phyloP scores from a whole-genome alignment of 2,113 vertebrate genomes.

The Panthera leo region DNA sequence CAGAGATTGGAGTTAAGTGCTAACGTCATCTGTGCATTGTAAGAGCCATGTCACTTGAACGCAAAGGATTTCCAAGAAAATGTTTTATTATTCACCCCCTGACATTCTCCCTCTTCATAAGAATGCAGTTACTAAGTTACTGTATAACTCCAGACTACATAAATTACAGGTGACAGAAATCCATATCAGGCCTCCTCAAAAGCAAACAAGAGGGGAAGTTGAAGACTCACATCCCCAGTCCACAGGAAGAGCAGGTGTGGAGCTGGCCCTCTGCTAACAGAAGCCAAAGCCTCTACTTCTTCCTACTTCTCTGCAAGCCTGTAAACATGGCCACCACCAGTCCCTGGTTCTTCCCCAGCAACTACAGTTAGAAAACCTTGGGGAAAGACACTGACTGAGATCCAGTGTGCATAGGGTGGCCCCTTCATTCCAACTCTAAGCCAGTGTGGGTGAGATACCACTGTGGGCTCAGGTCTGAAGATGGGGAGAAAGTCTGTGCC shows the following conservation, averaged over 20 bases:
- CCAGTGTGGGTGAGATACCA: neutral
- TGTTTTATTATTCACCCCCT: neutral
- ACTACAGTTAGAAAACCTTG: neutral
- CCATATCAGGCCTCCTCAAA: neutral
- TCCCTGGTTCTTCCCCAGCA: neutral
- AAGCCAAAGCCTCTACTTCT: neutral
- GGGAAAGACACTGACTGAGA: neutral
- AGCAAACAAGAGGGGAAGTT: neutral
- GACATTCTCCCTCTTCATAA: neutral
- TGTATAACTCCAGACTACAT: neutral
- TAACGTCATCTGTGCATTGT: neutral
- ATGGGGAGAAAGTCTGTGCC: neutral
- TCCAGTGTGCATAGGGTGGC: neutral
- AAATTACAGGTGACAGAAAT: neutral
- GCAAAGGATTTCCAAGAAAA: neutral
- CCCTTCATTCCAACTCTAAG: neutral
- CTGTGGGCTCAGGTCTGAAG: neutral
- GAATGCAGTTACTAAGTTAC: neutral
- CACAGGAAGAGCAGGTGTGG: neutral
- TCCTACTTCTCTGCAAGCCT: neutral
- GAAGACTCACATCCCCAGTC: neutral
- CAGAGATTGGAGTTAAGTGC: neutral
- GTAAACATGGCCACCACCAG: neutral
- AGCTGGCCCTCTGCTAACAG: neutral
- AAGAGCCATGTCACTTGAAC: neutral